Base-by-base conservation (phyloP, 2,797 vertebrate species). In the Pseudomugil tenellus region DNA sequence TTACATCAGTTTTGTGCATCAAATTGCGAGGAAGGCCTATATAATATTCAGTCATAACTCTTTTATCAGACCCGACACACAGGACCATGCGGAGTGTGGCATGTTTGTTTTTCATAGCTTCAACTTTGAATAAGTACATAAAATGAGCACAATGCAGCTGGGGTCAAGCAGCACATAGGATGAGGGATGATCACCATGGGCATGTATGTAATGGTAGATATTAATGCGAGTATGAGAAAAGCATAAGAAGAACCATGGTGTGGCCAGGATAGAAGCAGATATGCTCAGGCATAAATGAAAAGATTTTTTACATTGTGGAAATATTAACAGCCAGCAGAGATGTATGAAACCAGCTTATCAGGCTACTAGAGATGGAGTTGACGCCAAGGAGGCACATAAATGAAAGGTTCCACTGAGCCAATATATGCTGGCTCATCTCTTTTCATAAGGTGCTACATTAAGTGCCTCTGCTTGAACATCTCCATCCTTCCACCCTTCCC, bases 371-470 rank as follows among this genome's bases (percentile, higher is more conserved):
- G 89, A 87, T 83, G 77, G 92, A 86, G 90, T 81, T 89, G 93
- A 92, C 93, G 90, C 89, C 88, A 87, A 93, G 92, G 95, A 94
- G 86, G 82, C 93, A 93, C 94, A 92, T 87, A 87, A 89, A 92
- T 79, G 65, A 83, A 71, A 28, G 71, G 72, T 68, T 81, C 75
- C 43, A 64, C 58, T 63, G 62, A 81, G 88, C 72, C 70, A 23
- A 83, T 79, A 59, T 60, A 76, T 59, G 68, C 70, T 66, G 72
- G 73, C 82, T 73, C 77, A 77, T 85, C 70, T 90, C 54, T 71
- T 74, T 81, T 83, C 62, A 78, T 77, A 80, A 85, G 85, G 86
- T 89, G 88, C 89, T 92, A 89, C 85, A 80, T 81, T 85, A 82
- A 84, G 71, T 85, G 87, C 79, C 85, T 82, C 81, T 67, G 70